phyloP scores from a whole-genome alignment of 2,113 vertebrate genomes.

The Heloderma charlesbogerti region DNA sequence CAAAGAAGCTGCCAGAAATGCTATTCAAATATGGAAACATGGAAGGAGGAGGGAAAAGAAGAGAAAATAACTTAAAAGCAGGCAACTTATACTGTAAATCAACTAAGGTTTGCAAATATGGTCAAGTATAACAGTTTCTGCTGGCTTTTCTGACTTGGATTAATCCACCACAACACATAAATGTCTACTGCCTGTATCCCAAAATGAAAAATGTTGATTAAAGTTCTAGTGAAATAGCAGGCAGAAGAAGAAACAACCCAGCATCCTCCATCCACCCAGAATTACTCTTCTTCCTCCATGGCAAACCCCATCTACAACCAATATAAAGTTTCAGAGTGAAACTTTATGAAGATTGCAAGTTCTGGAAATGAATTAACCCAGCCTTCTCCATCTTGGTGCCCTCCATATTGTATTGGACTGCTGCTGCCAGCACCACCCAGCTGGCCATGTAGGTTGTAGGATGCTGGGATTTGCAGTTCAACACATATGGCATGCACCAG shows the following conservation, averaged over 20 bases:
- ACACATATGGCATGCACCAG: no score
- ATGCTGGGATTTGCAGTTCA: no score
- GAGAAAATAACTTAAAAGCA: background rate
- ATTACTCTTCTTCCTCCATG: background rate
- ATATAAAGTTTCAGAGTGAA: background rate
- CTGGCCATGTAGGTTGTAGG: no score
- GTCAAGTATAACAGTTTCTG: background rate
- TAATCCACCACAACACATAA: background rate
- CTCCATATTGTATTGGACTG: no score
- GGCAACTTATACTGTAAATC: background rate
- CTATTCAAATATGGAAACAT: background rate
- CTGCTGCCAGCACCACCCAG: no score
- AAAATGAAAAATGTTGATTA: conserved; percentile 27
- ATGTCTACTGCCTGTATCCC: background rate
- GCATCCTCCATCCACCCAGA: background rate
- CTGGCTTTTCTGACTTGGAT: background rate
- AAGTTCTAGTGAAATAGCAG: background rate
- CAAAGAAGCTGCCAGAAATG: background rate
- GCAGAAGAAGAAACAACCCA: background rate
- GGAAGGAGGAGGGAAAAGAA: background rate
- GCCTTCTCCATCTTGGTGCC: no score
- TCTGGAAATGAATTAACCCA: background rate
- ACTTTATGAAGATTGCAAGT: fast-evolving
- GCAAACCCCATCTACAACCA: background rate
- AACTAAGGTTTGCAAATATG: background rate